These are phyloP conservation scores for Chromobotia macracanthus DNA, from an alignment of 2,797 vertebrate genomes.

Conservation along the genomic window DNA sequence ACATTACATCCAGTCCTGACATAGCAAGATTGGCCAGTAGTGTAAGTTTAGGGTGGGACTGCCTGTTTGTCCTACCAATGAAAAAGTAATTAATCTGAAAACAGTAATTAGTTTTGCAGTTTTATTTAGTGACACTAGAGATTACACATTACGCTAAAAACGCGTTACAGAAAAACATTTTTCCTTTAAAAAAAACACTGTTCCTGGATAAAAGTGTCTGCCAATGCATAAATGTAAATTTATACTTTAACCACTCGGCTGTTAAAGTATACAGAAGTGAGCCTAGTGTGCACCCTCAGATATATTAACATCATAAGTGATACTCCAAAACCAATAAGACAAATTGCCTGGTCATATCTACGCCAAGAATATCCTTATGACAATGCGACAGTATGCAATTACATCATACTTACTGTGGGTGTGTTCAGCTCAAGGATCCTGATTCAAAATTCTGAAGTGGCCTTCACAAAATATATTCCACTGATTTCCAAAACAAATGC, in stretches of 20 bases:
- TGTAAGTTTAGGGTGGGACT: not conserved
- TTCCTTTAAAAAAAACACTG: too few species aligned
- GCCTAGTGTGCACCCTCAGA: too few species aligned
- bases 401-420: constrained; percentile 2
- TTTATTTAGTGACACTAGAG: too few species aligned
- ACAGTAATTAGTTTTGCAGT: not conserved
- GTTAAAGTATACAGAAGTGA: too few species aligned
- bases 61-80: not conserved
- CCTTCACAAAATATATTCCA: constrained; percentile 6
- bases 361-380: not conserved
- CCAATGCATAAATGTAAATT: too few species aligned
- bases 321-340: not conserved
- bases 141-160: too few species aligned
- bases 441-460: constrained; percentile 10
- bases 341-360: not conserved
- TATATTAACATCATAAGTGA: not conserved
- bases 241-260: too few species aligned
- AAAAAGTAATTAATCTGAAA: not conserved
- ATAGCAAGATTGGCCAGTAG: not conserved
- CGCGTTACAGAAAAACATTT: too few species aligned
- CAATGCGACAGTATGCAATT: not conserved
- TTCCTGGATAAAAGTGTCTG: too few species aligned
- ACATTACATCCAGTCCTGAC: not conserved
- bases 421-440: constrained; percentile 13
- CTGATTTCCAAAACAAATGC: constrained; percentile 20